These are phyloP conservation scores for Aquatica leii DNA, from an alignment of 2,888 invertebrate species.

Conservation along the genomic window DNA sequence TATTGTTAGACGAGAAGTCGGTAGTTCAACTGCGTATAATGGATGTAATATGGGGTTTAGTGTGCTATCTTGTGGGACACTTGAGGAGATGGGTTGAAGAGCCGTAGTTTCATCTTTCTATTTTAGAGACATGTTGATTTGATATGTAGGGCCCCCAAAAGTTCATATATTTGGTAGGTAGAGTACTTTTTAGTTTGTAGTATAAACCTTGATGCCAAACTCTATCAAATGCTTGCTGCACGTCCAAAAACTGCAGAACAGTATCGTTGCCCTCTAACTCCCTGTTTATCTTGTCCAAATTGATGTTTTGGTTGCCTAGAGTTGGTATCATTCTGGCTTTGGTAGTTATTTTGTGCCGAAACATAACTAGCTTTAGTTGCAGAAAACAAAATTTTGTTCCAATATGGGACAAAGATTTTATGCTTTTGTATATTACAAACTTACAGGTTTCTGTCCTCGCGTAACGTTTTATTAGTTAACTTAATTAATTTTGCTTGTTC, in stretches of 20 bases:
- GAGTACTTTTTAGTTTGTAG: neutral
- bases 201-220: neutral
- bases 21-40: neutral
- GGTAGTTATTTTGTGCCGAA: no score
- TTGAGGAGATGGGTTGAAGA: conserved; percentile 1
- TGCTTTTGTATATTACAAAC: no score
- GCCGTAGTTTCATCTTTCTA: neutral
- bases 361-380: no score
- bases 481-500: no score
- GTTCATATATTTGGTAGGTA: neutral
- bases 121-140: neutral
- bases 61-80: neutral
- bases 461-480: no score
- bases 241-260: neutral
- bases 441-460: no score
- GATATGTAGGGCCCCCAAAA: conserved; percentile 1
- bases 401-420: no score
- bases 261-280: no score
- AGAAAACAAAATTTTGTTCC: no score
- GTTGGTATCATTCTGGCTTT: no score
- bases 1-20: neutral
- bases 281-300: no score
- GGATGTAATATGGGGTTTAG: neutral
- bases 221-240: neutral
- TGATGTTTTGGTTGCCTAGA: no score